Base-by-base conservation (phyloP, 1,140 invertebrate species). In the Caenorhabditis inopinata region DNA sequence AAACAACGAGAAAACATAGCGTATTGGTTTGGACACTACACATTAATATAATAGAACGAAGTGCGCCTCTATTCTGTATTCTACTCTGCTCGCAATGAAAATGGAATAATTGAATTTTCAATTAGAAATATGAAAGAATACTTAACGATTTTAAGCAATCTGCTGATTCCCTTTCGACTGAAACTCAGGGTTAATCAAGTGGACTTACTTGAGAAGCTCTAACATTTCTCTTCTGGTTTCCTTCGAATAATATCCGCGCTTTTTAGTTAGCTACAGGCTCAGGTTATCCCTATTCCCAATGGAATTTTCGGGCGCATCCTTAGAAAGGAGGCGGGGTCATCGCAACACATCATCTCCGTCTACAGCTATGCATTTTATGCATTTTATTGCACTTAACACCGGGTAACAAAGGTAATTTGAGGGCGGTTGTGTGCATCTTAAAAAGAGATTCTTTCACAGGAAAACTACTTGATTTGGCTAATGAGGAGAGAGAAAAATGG, bases 331-430 rank as follows among this genome's bases (percentile, higher is more conserved):
- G 53, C 53, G 53, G 27, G 7, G 27, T 16, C 29, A 27, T 6
- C 21, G 25, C 49, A 12, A 53, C 27, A 53, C 49, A 53, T 53
- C 49, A 53, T 62, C 25, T 6, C 14, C 53, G 27, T 62, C 29
- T 62, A 32, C 53, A 62, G n/a, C n/a, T n/a, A 32, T 16, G 12
- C 27, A 62, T n/a, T n/a, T n/a, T n/a, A n/a, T n/a, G 53, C 53
- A 32, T 29, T 62, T 62, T 62, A 35, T 62, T 62, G 53, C 53
- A 62, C 53, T 62, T 62, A 62, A 62, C 14, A n/a, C 29, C 21
- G n/a, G 53, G 16, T 62, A 62, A 62, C 53, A 62, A 62, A 62
- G 53, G 53, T 62, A 62, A 62, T 62, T 62, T 62, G 53, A 62
- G 27, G n/a, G 27, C 53, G 27, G 35, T 62, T 62, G 53, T 25